Percentiles rank a stretch among this genome's conserved stretches.
Conservation (phyloP, 1,140 invertebrate species). For the Harpegnathos saltator region DNA sequence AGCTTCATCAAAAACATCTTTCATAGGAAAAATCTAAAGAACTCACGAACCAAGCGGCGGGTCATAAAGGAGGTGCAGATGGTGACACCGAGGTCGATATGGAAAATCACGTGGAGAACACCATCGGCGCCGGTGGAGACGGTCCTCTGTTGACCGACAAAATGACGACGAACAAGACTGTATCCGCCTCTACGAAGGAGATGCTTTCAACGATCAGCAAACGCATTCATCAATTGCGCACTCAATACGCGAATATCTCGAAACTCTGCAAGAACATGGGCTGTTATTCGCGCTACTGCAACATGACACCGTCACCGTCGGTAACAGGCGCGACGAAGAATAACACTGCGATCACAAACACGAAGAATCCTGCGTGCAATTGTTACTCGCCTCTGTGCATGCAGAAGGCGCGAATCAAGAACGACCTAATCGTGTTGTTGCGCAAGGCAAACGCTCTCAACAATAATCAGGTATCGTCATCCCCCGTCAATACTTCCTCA, state of each 20-base stretch:
- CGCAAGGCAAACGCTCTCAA: slow-evolving; percentile 87
- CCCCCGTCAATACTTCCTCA: slow-evolving; percentile 21
- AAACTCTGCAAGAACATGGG: slow-evolving; percentile 89
- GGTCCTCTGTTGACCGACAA: slow-evolving; percentile 82
- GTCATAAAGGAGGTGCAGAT: slow-evolving; percentile 76
- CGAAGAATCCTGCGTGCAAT: slow-evolving; percentile 87
- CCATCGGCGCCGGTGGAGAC: slow-evolving; percentile 72
- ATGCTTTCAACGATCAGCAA: slow-evolving; percentile 87
- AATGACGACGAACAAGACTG: slow-evolving; percentile 60
- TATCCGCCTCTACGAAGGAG: slow-evolving; percentile 79
- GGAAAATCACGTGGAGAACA: slow-evolving; percentile 88
- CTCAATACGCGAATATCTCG: slow-evolving; percentile 89
- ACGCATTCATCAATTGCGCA: slow-evolving; percentile 88
- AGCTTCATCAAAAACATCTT: slow-evolving; percentile 16
- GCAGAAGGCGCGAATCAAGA: slow-evolving; percentile 89
- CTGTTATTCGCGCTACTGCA: slow-evolving; percentile 91
- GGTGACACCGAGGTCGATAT: slow-evolving; percentile 87
- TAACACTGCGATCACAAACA: slow-evolving; percentile 76
- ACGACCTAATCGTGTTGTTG: slow-evolving; percentile 89
- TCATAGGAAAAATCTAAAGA: slow-evolving; percentile 78
- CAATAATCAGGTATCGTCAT: slow-evolving; percentile 74
- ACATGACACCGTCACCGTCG: slow-evolving; percentile 84
- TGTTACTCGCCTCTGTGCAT: slow-evolving; percentile 93
- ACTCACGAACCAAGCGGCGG: slow-evolving; percentile 64
- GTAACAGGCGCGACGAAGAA: slow-evolving; percentile 66